phyloP scores from a whole-genome alignment of 2,113 vertebrate species.

The Podarcis cretensis region DNA sequence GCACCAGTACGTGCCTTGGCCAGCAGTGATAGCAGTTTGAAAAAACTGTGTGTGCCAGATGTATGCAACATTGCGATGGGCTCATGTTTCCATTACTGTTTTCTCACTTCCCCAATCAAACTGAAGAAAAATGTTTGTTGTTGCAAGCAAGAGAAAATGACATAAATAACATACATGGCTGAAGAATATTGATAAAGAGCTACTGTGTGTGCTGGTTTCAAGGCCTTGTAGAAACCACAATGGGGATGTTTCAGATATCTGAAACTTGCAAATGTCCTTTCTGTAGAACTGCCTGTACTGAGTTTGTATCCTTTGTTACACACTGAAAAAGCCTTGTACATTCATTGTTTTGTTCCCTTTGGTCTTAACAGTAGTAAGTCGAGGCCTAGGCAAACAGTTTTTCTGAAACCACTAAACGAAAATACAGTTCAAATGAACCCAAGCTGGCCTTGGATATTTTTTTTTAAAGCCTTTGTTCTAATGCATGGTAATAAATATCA shows the following conservation, averaged over 20 bases:
- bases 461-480: no score
- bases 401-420: not conserved
- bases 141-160: no score
- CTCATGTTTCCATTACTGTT: no score
- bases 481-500: not conserved
- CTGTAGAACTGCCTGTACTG: not conserved
- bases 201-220: not conserved
- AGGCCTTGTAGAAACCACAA: not conserved
- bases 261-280: not conserved
- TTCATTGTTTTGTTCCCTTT: slow-evolving; percentile 9
- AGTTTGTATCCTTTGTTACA: not conserved
- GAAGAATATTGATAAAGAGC: not conserved
- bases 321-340: not conserved
- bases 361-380: not conserved
- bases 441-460: not conserved
- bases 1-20: not conserved
- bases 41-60: not conserved
- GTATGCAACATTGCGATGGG: no score
- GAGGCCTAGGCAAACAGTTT: not conserved
- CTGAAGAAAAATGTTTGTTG: no score
- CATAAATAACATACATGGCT: no score
- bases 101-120: no score
- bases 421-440: not conserved
- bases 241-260: not conserved
- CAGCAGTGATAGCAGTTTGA: not conserved